Percentiles rank a stretch among this genome's conserved stretches.
These are phyloP conservation scores for Enchytraeus crypticus DNA, from an alignment of 2,888 invertebrate species.

Conservation along the genomic window DNA sequence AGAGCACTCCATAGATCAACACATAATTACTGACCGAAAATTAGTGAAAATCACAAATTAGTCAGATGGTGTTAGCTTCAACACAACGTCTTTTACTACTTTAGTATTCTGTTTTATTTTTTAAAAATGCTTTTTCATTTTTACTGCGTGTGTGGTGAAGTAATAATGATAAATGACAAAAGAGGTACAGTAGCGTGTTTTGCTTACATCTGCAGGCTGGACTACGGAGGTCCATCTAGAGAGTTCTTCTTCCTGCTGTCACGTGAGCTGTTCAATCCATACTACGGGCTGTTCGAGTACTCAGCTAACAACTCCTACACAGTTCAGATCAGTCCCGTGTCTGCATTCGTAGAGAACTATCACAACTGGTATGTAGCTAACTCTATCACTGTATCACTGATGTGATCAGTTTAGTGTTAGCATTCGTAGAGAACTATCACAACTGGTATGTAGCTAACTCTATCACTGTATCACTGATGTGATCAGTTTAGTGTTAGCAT, in stretches of 20 bases:
- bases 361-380: constrained; percentile 68
- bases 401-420: constrained; percentile 71
- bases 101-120: too few species aligned
- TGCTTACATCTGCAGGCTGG: constrained; percentile 53
- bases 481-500: constrained; percentile 77
- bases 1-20: too few species aligned
- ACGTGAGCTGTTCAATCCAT: constrained; percentile 92
- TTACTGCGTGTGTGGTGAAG: too few species aligned
- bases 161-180: too few species aligned
- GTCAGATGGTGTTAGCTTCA: too few species aligned
- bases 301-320: constrained; percentile 96
- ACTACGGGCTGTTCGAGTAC: constrained; percentile 95
- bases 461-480: constrained; percentile 78
- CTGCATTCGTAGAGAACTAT: constrained; percentile 90
- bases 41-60: too few species aligned
- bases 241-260: constrained; percentile 98
- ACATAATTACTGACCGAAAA: too few species aligned
- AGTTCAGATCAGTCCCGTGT: constrained; percentile 72
- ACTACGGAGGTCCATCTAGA: constrained; percentile 93
- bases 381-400: constrained; percentile 76
- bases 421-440: constrained; percentile 91
- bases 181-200: too few species aligned
- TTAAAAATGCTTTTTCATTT: too few species aligned
- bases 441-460: constrained; percentile 62
- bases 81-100: too few species aligned